Base-by-base conservation (phyloP, 2,888 invertebrate genomes). In the Drosophila ochracea region DNA sequence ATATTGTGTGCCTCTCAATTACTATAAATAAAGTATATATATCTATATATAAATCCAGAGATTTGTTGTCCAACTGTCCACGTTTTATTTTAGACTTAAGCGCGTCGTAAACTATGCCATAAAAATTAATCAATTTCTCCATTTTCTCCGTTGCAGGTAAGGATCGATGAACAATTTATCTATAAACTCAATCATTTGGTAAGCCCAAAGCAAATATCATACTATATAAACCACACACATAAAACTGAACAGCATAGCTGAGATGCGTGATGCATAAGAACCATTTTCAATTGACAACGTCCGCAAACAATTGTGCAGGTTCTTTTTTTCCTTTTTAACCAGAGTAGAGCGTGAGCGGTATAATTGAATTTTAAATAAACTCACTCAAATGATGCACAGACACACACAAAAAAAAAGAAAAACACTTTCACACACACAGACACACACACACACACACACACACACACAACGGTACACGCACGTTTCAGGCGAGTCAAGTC, bases 301-400 rank as follows among this genome's bases (percentile, higher is more conserved):
- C n/a, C 37, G 25, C 49, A 25, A 47, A 55, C 62, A 70, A 50
- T 55, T 49, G 54, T 55, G n/a, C 37, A 25, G 19, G 41, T 39
- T n/a, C 52, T n/a, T 49, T 33, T 37, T 37, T 21, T 49, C 7
- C n/a, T 50, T 39, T 47, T 57, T 49, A 41, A 35, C 64, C 69
- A 25, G 54, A 52, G 71, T 58, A 21, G 58, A 66, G 55, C 59
- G 66, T 75, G 79, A 80, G 76, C 47, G 75, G 83, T 87, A 90
- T 93, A 92, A 92, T 93, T 92, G 93, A 93, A 92, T 92, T 92
- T 92, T 93, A 92, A 93, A 93, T 92, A 92, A 93, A 92, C 91
- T 91, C 58, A 50, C 62, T 71, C 53, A 68, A 73, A 53, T 33
- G 43, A 53, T 57, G 55, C 58, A 71, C 62, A 47, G 13, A n/a